Base-by-base conservation (phyloP, 2,797 vertebrate genomes). In the Chloroceryle amazona region DNA sequence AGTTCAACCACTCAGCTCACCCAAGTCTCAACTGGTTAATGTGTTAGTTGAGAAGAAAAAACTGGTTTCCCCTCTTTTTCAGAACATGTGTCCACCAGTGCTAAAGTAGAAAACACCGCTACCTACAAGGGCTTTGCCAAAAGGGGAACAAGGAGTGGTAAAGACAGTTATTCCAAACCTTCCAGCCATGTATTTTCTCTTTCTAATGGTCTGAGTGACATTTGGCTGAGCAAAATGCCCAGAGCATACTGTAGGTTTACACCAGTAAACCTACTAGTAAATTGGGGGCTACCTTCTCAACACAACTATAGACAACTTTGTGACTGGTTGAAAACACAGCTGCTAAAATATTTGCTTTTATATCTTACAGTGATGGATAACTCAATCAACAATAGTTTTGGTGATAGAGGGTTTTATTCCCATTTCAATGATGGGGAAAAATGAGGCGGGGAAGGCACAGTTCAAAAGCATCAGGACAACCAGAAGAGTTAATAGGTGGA, bases 21-120 rank as follows among this genome's bases (percentile, higher is more conserved):
- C 8, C 7, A 52, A 0, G 8, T 70, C 25, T 75, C 55, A 66
- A 31, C 2, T 18, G 46, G 22, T 41, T 42, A 67, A 57, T 49
- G 29, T 11, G 13, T 20, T 85, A 55, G 49, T 93, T 20, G 71
- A 73, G 46, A 76, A 55, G 6, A 71, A 91, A 58, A 52, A 60
- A 8, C 1, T 23, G 63, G 8, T 55, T 76, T 51, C 31, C 25
- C 37, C 15, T 37, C 33, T 72, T 22, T 74, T 58, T 55, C 9
- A 81, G 23, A 67, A 55, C 5, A 33, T 0, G 0, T 20, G 6
- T 44, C 49, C 26, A 54, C 10, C 55, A 61, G 4, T 8, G 26
- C 3, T 71, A 15, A 68, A 49, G 16, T 3, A 28, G 26, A 61
- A 5, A 82, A 58, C 31, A 52, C 12, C 37, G 19, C n/a, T 74